Base-by-base conservation (phyloP, 2,113 vertebrate genomes). In the Prolemur simus region DNA sequence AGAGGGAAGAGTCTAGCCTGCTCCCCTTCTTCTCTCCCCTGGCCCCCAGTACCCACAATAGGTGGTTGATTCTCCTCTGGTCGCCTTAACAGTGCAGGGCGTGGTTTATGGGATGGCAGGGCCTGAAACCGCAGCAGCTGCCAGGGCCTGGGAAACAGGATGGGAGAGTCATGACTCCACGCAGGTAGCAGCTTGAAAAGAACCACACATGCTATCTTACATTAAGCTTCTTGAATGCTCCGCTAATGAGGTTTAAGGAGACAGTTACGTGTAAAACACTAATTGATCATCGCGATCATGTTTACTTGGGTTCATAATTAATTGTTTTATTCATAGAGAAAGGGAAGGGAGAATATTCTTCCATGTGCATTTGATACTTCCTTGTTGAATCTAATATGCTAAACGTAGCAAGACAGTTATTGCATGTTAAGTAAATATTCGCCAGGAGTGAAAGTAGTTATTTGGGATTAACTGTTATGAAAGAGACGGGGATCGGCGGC, bases 391-490 rank as follows among this genome's bases (percentile, higher is more conserved):
- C 92, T 97, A 89, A 92, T 94, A 87, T 89, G 94, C 92, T 96
- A 87, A 95, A 74, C 9, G 0, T 89, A 95, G 49, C 93, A 97
- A 94, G 89, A 81, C 92, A 94, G 95, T 96, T 97, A 97, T 94
- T 97, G 92, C 84, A 96, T 94, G 89, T 93, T 96, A 97, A 96
- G 95, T 96, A 97, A 97, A 97, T 96, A 97, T 97, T 92, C 71
- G 34, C 96, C 92, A 45, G 87, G 47, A 97, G 89, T 93, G 74
- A 85, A 96, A 96, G 94, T 95, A 84, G 83, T 97, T 97, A 96
- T 87, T 97, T 93, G 93, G 95, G 94, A 97, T 97, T 97, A 97
- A 94, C 95, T 86, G 87, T 95, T 93, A 91, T 14, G 78, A 92
- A 86, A 80, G 84, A 77, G 93, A 93, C 25, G 78, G 87, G 92